Evolutionary conservation across 1,140 invertebrate species (phyloP).

Genomic region (Scaptodrosophila lebanonensis): DNA sequence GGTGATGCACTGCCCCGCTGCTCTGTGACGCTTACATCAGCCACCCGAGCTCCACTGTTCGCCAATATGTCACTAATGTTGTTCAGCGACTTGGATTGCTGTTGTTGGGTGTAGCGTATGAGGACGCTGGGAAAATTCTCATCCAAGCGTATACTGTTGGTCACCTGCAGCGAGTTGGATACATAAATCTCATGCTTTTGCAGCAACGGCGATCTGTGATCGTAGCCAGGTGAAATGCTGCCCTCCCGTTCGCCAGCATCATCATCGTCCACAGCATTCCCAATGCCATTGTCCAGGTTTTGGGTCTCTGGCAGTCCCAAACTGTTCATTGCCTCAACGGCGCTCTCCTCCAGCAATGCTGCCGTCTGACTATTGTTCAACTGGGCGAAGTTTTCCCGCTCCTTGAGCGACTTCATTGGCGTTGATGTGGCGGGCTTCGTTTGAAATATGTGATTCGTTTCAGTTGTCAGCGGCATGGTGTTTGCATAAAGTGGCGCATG

Average conservation of each 20-base stretch:
- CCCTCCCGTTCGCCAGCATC: background rate
- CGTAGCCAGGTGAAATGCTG: too few relatives aligned
- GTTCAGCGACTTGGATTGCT: conserved; percentile 71
- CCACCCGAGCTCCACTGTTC: background rate
- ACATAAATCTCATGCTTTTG: conserved; percentile 68
- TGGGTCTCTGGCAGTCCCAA: conserved; percentile 57
- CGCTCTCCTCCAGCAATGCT: conserved; percentile 40
- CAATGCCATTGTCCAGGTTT: too few relatives aligned
- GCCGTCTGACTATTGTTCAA: too few relatives aligned
- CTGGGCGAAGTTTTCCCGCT: too few relatives aligned
- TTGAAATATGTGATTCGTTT: conserved; percentile 32
- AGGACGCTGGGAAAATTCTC: conserved; percentile 57
- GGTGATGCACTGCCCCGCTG: background rate
- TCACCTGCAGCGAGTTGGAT: conserved; percentile 66
- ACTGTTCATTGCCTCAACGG: conserved; percentile 72
- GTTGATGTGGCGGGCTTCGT: background rate
- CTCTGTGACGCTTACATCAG: background rate
- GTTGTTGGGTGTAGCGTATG: conserved; percentile 56
- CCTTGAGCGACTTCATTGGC: too few relatives aligned
- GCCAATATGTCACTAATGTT: conserved; percentile 66
- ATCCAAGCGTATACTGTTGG: conserved; percentile 54
- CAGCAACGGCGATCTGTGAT: conserved; percentile 32
- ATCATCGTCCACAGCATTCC: background rate
- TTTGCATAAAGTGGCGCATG: conserved; percentile 66
- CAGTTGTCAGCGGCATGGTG: conserved; percentile 35